Percentiles rank a stretch among this genome's conserved stretches.
phyloP scores from a whole-genome alignment of 2,113 vertebrate genomes.

The Pseudorhombus dupliciocellatus region DNA sequence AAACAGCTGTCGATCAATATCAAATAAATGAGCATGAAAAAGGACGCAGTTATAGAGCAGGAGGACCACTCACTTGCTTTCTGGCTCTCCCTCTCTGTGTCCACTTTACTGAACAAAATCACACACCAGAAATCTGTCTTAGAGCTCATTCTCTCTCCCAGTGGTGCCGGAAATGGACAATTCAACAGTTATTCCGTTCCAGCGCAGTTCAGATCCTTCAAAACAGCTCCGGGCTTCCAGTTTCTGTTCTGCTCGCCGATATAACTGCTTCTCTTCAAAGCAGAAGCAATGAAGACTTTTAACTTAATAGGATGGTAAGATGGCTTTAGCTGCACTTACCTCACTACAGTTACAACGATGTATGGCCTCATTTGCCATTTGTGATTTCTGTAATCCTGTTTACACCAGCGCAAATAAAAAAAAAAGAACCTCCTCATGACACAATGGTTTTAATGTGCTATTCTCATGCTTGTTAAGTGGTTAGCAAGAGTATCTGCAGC shows the following conservation, averaged over 20 bases:
- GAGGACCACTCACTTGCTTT: background rate
- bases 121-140: conserved; percentile 13
- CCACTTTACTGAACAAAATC: conserved; percentile 9
- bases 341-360: background rate
- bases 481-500: background rate
- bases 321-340: background rate
- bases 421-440: background rate
- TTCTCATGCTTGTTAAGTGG: background rate
- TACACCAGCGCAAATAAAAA: background rate
- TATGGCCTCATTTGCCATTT: background rate
- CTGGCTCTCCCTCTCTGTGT: background rate
- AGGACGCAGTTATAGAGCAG: background rate
- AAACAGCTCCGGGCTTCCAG: conserved; percentile 32
- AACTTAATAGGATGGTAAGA: conserved; percentile 5
- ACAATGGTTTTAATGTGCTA: background rate
- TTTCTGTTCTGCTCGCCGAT: conserved; percentile 13
- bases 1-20: too few relatives aligned
- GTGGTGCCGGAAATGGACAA: conserved; percentile 32
- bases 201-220: conserved; percentile 6
- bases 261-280: conserved; percentile 20
- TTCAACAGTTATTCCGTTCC: conserved; percentile 31
- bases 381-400: background rate
- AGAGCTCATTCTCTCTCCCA: conserved; percentile 6
- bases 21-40: too few relatives aligned
- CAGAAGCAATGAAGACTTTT: conserved; percentile 21